Evolutionary conservation across 2,888 invertebrate species (phyloP), one percentile per base, ranked within the genome.

Genomic region (Cephonodes hylas): DNA sequence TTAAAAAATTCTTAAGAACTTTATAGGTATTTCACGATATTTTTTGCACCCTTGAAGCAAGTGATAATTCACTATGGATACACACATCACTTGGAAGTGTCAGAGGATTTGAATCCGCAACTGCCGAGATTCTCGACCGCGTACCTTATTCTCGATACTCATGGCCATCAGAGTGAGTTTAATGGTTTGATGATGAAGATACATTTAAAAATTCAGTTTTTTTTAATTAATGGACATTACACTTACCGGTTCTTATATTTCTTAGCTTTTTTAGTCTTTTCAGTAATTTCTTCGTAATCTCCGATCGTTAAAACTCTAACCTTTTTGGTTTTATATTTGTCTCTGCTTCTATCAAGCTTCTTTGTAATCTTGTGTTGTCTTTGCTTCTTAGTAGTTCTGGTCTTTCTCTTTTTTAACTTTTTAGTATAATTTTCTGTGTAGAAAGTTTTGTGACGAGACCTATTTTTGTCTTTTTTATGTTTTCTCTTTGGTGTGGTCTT

Each of bases 381-480:
- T 20, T 38, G 25, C 60, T 59, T 60, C 13, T 2, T 61, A 2
- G 44, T 66, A 4, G 59, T 61, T 6, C 53, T 42, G 7, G 15
- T 48, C 31, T 62, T 60, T 1, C 23, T 53, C 42, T 20, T 63
- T 42, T 60, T 44, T n/a, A 53, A 15, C 8, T 38, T 60, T 7
- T 23, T 6, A 15, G 53, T 64, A 5, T 67, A 63, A 15, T 45
- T 42, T 59, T 67, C 66, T 1, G 68, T 59, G 23, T 67, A 64
- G 0, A 69, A 20, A 20, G 72, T 68, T 31, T 67, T 46, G 18
- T 67, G 67, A 6, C 64, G 46, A 0, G 63, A 48, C n/a, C 15
- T 64, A 42, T 3, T 42, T 22, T 1, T 18, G 15, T 15, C 42
- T 59, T 48, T 61, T 61, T 18, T 53, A 46, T 38, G 31, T 27